Conservation (phyloP, 2,888 invertebrate genomes). For the Ellobium chinense region DNA sequence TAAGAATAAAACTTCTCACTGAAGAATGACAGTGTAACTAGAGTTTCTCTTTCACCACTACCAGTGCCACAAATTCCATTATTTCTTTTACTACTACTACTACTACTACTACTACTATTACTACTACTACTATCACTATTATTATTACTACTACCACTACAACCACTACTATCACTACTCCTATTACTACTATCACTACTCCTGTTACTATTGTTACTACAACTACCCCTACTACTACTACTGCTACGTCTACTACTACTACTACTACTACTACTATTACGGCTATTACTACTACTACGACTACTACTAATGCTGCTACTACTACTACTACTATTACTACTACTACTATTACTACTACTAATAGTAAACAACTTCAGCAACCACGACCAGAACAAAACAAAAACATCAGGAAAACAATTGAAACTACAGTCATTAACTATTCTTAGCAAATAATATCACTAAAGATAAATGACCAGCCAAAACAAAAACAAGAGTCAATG, state of each 20-base stretch:
- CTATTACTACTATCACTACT: constrained; percentile 24
- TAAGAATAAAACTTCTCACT: too few relatives aligned
- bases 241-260: constrained; percentile 35
- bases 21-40: too few relatives aligned
- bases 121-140: constrained; percentile 19
- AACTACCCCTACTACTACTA: constrained; percentile 39
- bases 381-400: too few relatives aligned
- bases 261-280: constrained; percentile 38
- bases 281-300: constrained; percentile 34
- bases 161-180: constrained; percentile 20
- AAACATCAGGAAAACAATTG: too few relatives aligned
- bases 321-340: constrained; percentile 41
- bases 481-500: too few relatives aligned
- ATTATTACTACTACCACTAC: constrained; percentile 25
- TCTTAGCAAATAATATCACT: too few relatives aligned
- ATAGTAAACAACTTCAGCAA: too few relatives aligned
- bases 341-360: background rate
- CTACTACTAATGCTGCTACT: constrained; percentile 32
- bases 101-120: constrained; percentile 23
- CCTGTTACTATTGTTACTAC: constrained; percentile 32
- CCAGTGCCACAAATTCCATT: background rate
- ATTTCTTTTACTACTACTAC: background rate
- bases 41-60: background rate
- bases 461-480: too few relatives aligned
- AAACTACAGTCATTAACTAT: too few relatives aligned